A percentile compares a stretch with the other conserved stretches of the same genome.
Evolutionary conservation across 2,888 invertebrate genomes (phyloP).

Genomic region (Acanthosepion lycidas): DNA sequence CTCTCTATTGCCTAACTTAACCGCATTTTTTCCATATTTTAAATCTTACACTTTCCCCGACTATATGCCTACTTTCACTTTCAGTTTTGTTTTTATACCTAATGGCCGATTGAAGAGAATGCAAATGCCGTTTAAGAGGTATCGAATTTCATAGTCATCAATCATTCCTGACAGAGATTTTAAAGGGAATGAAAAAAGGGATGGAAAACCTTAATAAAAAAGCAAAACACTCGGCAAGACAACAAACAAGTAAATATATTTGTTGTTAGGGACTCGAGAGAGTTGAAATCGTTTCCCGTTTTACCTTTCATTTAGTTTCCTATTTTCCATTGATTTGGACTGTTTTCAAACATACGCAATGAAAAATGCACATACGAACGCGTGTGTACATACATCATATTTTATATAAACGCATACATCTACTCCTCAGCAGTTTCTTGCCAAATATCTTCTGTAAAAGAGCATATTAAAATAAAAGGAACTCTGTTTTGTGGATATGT

Average conservation of each 20-base stretch:
- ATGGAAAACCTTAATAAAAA: neutral
- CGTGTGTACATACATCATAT: too few species aligned
- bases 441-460: too few species aligned
- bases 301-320: neutral
- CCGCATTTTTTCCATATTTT: neutral
- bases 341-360: too few species aligned
- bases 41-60: neutral
- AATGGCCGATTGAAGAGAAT: neutral
- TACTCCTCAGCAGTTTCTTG: too few species aligned
- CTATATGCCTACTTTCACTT: neutral
- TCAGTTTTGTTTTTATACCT: neutral
- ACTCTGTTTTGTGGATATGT: too few species aligned
- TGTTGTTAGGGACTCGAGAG: neutral
- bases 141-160: constrained; percentile 33
- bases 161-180: constrained; percentile 1
- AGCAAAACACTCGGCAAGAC: neutral
- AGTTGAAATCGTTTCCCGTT: neutral
- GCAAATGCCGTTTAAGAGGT: constrained; percentile 22
- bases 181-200: neutral
- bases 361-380: too few species aligned
- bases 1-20: neutral
- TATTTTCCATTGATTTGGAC: too few species aligned
- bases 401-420: too few species aligned
- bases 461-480: too few species aligned
- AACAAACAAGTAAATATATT: neutral